These are phyloP conservation scores for Pangasius macronema DNA, from an alignment of 2,797 vertebrate species.

Conservation along the genomic window DNA sequence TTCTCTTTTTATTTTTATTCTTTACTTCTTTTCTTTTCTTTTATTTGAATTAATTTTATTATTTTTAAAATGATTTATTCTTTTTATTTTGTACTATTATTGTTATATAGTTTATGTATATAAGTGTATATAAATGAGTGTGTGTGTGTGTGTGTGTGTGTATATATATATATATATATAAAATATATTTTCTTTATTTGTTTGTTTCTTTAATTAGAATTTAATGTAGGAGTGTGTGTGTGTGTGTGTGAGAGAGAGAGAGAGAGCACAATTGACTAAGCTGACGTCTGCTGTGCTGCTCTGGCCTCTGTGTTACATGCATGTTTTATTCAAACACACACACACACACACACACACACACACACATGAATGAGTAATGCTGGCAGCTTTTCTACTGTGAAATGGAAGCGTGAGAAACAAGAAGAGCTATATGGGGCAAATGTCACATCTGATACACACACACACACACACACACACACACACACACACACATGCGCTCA, in stretches of 20 bases:
- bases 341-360: neutral
- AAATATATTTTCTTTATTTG: too few relatives aligned
- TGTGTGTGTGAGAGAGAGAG: too few relatives aligned
- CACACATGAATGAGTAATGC: constrained; percentile 43
- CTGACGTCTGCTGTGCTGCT: neutral
- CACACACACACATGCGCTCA: neutral
- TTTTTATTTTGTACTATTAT: neutral
- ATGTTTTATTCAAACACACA: constrained; percentile 43
- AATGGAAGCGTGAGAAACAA: constrained; percentile 10
- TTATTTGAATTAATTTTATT: neutral
- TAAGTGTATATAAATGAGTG: too few relatives aligned
- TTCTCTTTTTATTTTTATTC: neutral
- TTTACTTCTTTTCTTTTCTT: neutral
- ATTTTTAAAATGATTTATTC: neutral
- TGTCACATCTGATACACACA: constrained; percentile 25
- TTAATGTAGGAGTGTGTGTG: too few relatives aligned
- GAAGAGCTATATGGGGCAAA: constrained; percentile 16
- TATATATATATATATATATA: too few relatives aligned
- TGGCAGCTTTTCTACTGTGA: constrained; percentile 29
- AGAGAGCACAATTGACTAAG: neutral
- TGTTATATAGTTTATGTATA: too few relatives aligned
- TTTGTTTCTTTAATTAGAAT: too few relatives aligned
- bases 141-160: too few relatives aligned
- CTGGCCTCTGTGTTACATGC: constrained; percentile 26
- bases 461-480: constrained; percentile 12